These are phyloP conservation scores for Drosophila tsacasi DNA, from an alignment of 1,140 invertebrate species.

Conservation along the genomic window DNA sequence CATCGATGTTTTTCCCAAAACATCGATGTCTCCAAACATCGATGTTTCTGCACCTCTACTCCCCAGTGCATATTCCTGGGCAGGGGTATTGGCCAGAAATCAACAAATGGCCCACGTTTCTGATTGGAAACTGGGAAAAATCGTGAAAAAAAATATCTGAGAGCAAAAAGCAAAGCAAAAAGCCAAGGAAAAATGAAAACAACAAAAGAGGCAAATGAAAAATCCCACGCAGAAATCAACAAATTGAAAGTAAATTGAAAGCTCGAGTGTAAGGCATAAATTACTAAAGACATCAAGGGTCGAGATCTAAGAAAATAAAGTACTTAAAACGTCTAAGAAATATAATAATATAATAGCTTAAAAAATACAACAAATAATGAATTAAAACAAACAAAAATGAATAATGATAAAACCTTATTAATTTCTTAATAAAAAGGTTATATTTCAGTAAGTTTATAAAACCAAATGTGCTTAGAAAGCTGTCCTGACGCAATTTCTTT, in stretches of 20 bases:
- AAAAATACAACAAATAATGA: background rate
- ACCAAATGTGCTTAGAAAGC: background rate
- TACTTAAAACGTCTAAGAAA: background rate
- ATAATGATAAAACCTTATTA: background rate
- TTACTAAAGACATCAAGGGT: background rate
- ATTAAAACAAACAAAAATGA: too few relatives aligned
- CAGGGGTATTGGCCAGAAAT: constrained; percentile 16
- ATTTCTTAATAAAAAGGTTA: background rate
- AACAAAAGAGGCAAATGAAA: constrained; percentile 1
- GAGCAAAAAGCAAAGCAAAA: background rate
- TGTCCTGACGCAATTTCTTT: background rate
- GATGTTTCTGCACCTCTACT: too few relatives aligned
- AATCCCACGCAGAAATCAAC: constrained; percentile 7
- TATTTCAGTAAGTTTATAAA: background rate
- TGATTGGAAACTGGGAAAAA: constrained; percentile 20
- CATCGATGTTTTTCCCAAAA: too few relatives aligned
- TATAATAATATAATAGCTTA: background rate
- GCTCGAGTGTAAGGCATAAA: background rate
- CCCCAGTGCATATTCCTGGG: background rate
- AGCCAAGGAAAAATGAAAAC: constrained; percentile 4
- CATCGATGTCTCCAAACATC: too few relatives aligned
- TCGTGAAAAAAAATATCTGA: background rate
- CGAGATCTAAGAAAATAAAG: background rate
- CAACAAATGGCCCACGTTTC: constrained; percentile 23
- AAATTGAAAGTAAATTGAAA: constrained; percentile 23